phyloP scores from a whole-genome alignment of 2,113 vertebrate genomes.

The Ahaetulla prasina region DNA sequence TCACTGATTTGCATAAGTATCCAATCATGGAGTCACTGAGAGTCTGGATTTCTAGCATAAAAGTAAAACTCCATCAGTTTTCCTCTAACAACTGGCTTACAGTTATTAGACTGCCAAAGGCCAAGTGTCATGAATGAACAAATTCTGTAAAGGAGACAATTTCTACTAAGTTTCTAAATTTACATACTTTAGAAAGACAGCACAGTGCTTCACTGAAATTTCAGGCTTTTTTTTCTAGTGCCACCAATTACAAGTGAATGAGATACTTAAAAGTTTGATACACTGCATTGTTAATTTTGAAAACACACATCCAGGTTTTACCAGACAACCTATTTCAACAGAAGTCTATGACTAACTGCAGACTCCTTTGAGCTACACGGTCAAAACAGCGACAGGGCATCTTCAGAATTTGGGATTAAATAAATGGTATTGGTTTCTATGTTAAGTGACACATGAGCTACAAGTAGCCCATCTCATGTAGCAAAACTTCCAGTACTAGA shows the following conservation, averaged over 20 bases:
- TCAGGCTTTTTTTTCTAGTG: slow-evolving; percentile 31
- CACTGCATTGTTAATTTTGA: slow-evolving; percentile 41
- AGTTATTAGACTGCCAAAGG: slow-evolving; percentile 34
- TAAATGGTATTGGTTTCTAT: slow-evolving; percentile 38
- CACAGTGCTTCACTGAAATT: slow-evolving; percentile 42
- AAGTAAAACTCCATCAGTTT: slow-evolving; percentile 12
- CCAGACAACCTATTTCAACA: slow-evolving; percentile 41
- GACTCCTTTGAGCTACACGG: slow-evolving; percentile 38
- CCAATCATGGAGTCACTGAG: slow-evolving; percentile 9
- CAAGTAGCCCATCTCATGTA: slow-evolving; percentile 44
- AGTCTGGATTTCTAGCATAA: background rate
- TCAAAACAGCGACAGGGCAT: slow-evolving; percentile 40
- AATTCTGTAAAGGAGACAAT: background rate
- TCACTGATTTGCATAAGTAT: slow-evolving; percentile 18
- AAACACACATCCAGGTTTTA: slow-evolving; percentile 50
- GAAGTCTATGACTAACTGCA: slow-evolving; percentile 37
- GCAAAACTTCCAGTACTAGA: slow-evolving; percentile 41
- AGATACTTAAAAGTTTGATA: slow-evolving; percentile 42
- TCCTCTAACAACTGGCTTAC: slow-evolving; percentile 27
- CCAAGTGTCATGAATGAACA: slow-evolving; percentile 25
- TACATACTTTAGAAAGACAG: slow-evolving; percentile 30
- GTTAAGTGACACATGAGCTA: slow-evolving; percentile 44
- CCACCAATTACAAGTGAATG: slow-evolving; percentile 34
- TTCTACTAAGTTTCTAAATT: slow-evolving; percentile 21
- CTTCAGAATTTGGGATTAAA: slow-evolving; percentile 36